Conservation (phyloP, 2,113 vertebrate genomes). For the Talpa occidentalis region DNA sequence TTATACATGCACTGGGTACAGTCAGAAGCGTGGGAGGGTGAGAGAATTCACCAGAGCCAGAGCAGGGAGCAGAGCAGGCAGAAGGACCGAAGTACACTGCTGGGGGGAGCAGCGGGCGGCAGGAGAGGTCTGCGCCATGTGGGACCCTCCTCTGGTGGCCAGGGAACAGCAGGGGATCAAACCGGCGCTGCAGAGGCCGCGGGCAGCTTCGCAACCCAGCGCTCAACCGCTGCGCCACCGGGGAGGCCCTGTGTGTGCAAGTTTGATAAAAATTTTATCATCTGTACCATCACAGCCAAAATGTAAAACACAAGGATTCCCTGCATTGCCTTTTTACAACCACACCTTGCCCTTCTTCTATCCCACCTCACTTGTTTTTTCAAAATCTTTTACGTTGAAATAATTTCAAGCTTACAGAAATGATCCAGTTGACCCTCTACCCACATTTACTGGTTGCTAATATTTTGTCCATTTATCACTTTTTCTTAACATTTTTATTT, state of each 20-base stretch:
- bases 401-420: background rate
- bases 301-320: background rate
- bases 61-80: no score
- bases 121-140: no score
- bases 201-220: no score
- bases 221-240: no score
- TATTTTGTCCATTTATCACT: background rate
- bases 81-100: no score
- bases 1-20: no score
- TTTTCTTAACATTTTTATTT: background rate
- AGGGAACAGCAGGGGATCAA: no score
- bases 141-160: no score
- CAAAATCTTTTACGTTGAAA: constrained; percentile 33
- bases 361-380: background rate
- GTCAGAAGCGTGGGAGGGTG: no score
- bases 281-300: background rate
- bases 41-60: no score
- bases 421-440: background rate
- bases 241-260: background rate
- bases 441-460: background rate
- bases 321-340: background rate
- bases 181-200: no score
- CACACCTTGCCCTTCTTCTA: background rate
- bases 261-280: background rate
- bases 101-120: no score